Conservation (phyloP, 2,797 vertebrate genomes). For the Eutrigla gurnardus region DNA sequence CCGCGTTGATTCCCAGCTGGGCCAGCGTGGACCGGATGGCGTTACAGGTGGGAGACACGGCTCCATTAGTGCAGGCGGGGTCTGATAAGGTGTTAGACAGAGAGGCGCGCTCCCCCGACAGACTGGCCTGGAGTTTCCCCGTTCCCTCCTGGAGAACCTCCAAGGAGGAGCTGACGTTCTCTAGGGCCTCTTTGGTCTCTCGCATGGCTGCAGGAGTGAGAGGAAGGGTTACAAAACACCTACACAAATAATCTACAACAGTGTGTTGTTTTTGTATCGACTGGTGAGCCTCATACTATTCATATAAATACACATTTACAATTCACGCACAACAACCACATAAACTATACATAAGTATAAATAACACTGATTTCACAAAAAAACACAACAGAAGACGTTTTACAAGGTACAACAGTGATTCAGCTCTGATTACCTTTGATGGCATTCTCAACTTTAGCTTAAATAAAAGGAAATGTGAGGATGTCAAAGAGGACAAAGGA, state of each 20-base stretch:
- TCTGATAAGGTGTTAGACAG: constrained; percentile 88
- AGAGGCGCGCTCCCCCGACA: constrained; percentile 81
- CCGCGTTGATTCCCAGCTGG: constrained; percentile 84
- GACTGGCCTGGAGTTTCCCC: constrained; percentile 79
- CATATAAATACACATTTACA: neutral
- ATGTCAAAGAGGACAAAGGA: constrained; percentile 37
- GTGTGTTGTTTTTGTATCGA: neutral
- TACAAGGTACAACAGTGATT: constrained; percentile 48
- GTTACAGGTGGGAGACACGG: constrained; percentile 83
- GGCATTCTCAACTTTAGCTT: constrained; percentile 91
- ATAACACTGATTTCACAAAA: constrained; percentile 26
- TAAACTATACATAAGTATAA: neutral
- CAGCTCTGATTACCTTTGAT: constrained; percentile 87
- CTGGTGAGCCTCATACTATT: neutral
- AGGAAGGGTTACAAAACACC: neutral
- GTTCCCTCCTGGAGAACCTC: constrained; percentile 88
- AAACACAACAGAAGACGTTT: constrained; percentile 20
- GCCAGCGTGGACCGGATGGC: constrained; percentile 83
- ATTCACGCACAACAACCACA: constrained; percentile 7
- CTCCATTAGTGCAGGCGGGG: constrained; percentile 82
- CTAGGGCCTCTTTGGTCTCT: constrained; percentile 89
- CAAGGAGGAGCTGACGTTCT: constrained; percentile 86
- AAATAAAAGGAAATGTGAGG: constrained; percentile 74
- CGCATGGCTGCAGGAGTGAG: constrained; percentile 85
- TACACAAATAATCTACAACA: neutral